Conservation (phyloP, 2,888 invertebrate genomes). For the Dexiosoma caninum region DNA sequence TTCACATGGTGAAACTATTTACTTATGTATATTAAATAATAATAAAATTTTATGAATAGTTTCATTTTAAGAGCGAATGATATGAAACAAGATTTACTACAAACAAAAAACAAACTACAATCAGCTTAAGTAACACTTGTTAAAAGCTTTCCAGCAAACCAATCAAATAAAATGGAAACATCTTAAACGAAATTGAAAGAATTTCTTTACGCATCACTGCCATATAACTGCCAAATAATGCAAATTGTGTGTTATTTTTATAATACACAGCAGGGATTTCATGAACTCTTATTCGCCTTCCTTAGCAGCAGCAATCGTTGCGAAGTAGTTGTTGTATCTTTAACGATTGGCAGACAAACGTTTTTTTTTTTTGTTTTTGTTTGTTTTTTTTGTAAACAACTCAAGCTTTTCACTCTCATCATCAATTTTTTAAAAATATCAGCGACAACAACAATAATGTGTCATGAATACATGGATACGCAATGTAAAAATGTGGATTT, state of each 20-base stretch:
- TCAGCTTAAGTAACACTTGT: background rate
- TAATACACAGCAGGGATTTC: too few relatives aligned
- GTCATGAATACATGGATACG: background rate
- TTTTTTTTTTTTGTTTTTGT: too few relatives aligned
- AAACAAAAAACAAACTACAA: too few relatives aligned
- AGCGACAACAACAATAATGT: conserved; percentile 8
- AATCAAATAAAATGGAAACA: background rate
- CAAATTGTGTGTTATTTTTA: background rate
- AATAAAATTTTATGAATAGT: too few relatives aligned
- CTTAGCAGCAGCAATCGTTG: too few relatives aligned
- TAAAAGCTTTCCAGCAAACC: background rate
- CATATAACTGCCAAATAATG: too few relatives aligned
- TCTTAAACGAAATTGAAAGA: background rate
- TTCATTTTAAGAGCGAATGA: too few relatives aligned
- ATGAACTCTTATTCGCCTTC: too few relatives aligned
- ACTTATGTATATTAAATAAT: too few relatives aligned
- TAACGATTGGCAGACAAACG: conserved; percentile 17
- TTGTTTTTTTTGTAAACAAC: too few relatives aligned
- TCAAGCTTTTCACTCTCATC: conserved; percentile 53
- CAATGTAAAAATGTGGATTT: background rate
- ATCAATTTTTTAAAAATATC: conserved; percentile 49
- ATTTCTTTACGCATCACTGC: background rate
- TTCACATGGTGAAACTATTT: too few relatives aligned
- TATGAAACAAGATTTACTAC: too few relatives aligned
- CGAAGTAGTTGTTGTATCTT: background rate